phyloP scores from a whole-genome alignment of 2,888 invertebrate species.

The Nipponacmea schrenckii region DNA sequence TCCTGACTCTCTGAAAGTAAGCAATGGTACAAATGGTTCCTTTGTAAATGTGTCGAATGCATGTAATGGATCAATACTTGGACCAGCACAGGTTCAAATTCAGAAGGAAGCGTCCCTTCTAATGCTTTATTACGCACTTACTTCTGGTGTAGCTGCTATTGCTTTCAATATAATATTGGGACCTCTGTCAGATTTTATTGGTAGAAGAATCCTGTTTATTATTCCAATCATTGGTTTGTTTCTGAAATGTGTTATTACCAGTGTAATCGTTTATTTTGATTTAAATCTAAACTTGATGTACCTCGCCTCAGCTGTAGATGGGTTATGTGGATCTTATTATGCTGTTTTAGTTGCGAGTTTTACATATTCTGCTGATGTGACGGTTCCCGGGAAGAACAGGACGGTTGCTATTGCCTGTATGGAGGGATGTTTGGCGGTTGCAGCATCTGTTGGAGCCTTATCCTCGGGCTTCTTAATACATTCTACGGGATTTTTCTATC shows the following conservation, averaged over 20 bases:
- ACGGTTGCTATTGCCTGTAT: constrained; percentile 31
- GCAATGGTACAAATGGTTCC: too few species aligned
- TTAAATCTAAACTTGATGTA: constrained; percentile 25
- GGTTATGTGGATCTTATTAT: constrained; percentile 33
- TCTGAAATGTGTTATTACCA: neutral
- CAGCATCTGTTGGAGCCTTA: constrained; percentile 22
- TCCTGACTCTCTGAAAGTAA: too few species aligned
- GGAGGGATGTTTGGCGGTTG: constrained; percentile 33
- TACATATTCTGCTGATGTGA: constrained; percentile 37
- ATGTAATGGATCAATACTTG: too few species aligned
- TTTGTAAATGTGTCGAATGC: too few species aligned
- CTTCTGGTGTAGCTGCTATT: neutral
- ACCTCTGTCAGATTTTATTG: neutral
- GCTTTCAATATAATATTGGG: neutral
- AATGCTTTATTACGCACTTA: neutral
- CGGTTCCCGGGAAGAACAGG: constrained; percentile 30
- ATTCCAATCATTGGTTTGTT: neutral
- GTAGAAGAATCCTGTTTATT: neutral
- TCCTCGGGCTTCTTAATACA: constrained; percentile 35
- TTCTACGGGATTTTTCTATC: constrained; percentile 26
- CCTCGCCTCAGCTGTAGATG: constrained; percentile 32
- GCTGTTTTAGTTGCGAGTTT: constrained; percentile 27
- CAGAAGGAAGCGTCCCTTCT: neutral
- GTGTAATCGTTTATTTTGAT: neutral
- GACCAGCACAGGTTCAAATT: neutral